These are phyloP conservation scores for Leptodactylus fallax DNA, from an alignment of 2,797 vertebrate species.

Conservation along the genomic window DNA sequence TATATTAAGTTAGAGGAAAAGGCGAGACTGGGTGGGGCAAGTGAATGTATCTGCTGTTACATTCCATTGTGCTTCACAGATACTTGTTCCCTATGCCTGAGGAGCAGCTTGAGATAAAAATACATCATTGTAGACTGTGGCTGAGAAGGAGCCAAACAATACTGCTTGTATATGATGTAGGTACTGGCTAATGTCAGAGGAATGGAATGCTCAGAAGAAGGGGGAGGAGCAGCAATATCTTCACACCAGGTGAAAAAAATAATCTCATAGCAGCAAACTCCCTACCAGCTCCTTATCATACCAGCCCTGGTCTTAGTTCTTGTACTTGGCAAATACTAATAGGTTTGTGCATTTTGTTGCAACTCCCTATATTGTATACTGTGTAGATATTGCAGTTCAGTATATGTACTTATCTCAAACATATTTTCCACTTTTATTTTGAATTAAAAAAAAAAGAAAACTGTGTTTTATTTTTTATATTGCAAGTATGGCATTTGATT, in stretches of 20 bases:
- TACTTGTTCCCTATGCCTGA: neutral
- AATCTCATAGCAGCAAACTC: slow-evolving; percentile 9
- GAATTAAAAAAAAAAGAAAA: too few relatives aligned
- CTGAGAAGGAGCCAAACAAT: neutral
- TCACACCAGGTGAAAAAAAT: slow-evolving; percentile 24
- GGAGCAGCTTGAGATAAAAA: slow-evolving; percentile 14
- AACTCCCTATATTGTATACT: neutral
- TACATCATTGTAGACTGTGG: neutral
- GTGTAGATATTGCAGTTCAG: too few relatives aligned
- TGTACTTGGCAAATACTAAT: neutral
- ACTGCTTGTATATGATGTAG: neutral
- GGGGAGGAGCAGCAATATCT: slow-evolving; percentile 14
- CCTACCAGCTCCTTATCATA: slow-evolving; percentile 32
- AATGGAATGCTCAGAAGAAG: slow-evolving; percentile 52
- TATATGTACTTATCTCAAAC: neutral
- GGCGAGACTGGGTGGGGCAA: neutral
- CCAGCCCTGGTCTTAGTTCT: neutral
- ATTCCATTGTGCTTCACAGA: neutral
- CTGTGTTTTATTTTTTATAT: too few relatives aligned
- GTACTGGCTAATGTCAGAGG: slow-evolving; percentile 47
- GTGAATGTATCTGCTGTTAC: neutral
- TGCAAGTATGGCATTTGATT: too few relatives aligned
- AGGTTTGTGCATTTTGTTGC: neutral
- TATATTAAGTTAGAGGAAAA: neutral
- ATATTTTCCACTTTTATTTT: too few relatives aligned